Evolutionary conservation across 1,140 invertebrate genomes (phyloP).

Genomic region (Coenobita brevimanus): DNA sequence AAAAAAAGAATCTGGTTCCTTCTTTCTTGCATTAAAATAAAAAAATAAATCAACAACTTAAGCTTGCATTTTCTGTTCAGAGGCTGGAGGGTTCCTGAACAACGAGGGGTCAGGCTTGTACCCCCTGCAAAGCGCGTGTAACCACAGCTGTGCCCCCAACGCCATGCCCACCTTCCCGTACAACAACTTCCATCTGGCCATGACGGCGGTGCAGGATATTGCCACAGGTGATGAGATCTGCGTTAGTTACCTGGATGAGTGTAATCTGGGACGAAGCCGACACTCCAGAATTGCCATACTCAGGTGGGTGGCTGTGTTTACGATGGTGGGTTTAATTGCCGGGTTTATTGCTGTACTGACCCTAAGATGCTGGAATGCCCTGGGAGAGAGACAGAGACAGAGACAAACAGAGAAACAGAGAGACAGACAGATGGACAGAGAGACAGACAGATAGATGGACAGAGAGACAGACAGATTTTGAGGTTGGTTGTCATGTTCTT

Average conservation of each 20-base stretch:
- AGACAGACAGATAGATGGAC: no score
- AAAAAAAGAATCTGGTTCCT: no score
- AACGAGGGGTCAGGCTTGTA: conserved; percentile 95
- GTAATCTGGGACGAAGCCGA: conserved; percentile 83
- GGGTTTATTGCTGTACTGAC: not conserved
- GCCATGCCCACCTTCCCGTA: conserved; percentile 88
- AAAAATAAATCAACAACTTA: not conserved
- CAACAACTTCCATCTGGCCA: conserved; percentile 85
- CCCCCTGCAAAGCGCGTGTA: conserved; percentile 87
- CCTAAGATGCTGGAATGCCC: no score
- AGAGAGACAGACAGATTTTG: no score
- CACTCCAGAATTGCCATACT: conserved; percentile 86
- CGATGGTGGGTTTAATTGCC: not conserved
- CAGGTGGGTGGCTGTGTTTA: conserved; percentile 75
- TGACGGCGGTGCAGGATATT: conserved; percentile 86
- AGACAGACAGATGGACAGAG: no score
- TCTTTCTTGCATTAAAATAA: not conserved
- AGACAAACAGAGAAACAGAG: no score
- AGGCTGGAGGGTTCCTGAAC: conserved; percentile 90
- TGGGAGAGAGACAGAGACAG: no score
- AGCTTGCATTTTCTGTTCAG: conserved; percentile 76
- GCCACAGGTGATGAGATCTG: conserved; percentile 89
- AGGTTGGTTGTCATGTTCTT: no score
- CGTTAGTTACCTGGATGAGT: conserved; percentile 94
- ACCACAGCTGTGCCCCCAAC: conserved; percentile 95